Base-by-base conservation (phyloP, 2,797 vertebrate species). In the Pelochelys cantorii region DNA sequence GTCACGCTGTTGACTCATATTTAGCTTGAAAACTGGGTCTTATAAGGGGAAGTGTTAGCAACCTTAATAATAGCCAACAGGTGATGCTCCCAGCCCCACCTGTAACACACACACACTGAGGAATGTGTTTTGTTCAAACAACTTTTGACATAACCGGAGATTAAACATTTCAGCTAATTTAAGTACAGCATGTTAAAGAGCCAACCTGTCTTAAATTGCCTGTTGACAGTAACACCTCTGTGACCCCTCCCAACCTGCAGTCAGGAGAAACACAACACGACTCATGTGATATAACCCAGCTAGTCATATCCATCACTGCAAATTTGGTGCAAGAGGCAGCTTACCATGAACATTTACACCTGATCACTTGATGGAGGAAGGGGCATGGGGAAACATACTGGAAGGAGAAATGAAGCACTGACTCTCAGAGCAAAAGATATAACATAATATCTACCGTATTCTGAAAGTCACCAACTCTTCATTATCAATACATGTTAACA, bases 401-500 rank as follows among this genome's bases (percentile, higher is more conserved):
- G 92, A 68, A 92, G 88, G 93, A 85, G 90, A 88, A 93, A 83
- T 94, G 96, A 97, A 92, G 93, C 95, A 94, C 88, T 83, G 71
- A 93, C 62, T 86, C 93, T 91, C 84, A 4, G 4, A 88, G 92
- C 0, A 11, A 88, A 90, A 85, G 81, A 81, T 31, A 1, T 93
- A 91, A 48, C 27, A 74, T 13, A 48, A 25, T 52, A 48, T 0
- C 48, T 65, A 74, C 6, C 4, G 12, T 23, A 25, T 54, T 78
- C 84, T 90, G 84, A 62, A 90, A 85, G 85, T 91, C 65, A 0
- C 84, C 77, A 74, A 95, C 90, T 96, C 90, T 81, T 93, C 79
- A 95, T 92, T 79, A 87, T 83, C 62, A 93, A 27, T 90, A 79
- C 94, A 82, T 95, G 94, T 82, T 82, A 53, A 93, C 93, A 81